Evolutionary conservation across 2,797 vertebrate species (phyloP), one percentile per base, ranked within the genome.

Genomic region (Rhinophrynus dorsalis): DNA sequence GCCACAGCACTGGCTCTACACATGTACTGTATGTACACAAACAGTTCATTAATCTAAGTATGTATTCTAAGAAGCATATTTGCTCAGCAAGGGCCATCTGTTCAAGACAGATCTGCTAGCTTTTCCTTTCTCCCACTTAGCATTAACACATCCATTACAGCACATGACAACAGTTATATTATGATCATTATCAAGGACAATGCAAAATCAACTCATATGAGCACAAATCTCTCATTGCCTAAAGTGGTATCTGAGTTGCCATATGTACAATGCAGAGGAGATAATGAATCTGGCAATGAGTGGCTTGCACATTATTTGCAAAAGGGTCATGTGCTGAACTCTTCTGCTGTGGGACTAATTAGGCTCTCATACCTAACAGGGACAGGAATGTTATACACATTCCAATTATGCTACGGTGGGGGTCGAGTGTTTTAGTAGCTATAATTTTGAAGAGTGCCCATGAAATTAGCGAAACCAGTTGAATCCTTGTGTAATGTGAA

Each of bases 401-500:
- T 72, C 69, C 69, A 51, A 32, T 35, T 72, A 66, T 65, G 52
- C 35, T 54, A 65, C 35, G 61, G 54, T 44, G 44, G 47, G 69
- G 45, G 27, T 50, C 66, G 61, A 44, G 69, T n/a, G 57, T 66
- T 59, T 58, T 58, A 38, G 30, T 52, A 64, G 60, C 68, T 56
- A 59, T 63, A 55, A 56, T 33, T 30, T 57, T 72, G 60, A 64
- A 42, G 60, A 72, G 54, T 50, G 42, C 17, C 59, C 52, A 50
- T 42, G 52, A 72, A 72, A 72, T 65, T 38, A 64, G 42, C 40
- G 37, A 62, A 70, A 55, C 67, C 48, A 70, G 40, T 27, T 42
- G 51, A 64, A 30, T 30, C 56, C 55, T 35, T 29, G 23, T 15
- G 32, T 50, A 35, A 57, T 30, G 29, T 57, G 21, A 44, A 63